A percentile compares a stretch with the other conserved stretches of the same genome.
phyloP scores from a whole-genome alignment of 2,888 invertebrate species.

The Catocala nupta region DNA sequence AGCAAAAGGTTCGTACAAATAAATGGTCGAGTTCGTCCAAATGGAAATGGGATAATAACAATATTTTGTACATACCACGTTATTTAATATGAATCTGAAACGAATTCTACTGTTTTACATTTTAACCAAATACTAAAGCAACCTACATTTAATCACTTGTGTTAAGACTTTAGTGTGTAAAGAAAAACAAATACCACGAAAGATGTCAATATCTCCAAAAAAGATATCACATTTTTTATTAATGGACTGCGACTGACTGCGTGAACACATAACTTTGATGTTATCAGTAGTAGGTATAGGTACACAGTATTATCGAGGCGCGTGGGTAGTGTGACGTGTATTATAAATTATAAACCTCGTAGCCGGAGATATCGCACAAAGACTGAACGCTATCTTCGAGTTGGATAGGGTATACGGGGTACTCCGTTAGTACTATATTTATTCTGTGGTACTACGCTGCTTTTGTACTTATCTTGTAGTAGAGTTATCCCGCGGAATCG shows the following conservation, averaged over 20 bases:
- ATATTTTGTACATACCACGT: too few relatives aligned
- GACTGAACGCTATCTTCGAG: slow-evolving; percentile 44
- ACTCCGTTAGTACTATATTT: too few relatives aligned
- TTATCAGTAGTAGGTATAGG: slow-evolving; percentile 35
- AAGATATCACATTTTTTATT: slow-evolving; percentile 1
- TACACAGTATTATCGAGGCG: slow-evolving; percentile 52
- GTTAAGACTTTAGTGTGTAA: too few relatives aligned
- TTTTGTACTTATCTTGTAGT: slow-evolving; percentile 34
- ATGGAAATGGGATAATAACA: too few relatives aligned
- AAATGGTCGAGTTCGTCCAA: too few relatives aligned
- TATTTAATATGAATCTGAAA: too few relatives aligned
- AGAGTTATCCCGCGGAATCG: too few relatives aligned
- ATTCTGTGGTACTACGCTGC: slow-evolving; percentile 32
- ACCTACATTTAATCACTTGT: too few relatives aligned
- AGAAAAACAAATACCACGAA: not conserved
- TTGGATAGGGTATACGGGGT: slow-evolving; percentile 33
- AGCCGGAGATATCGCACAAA: slow-evolving; percentile 53
- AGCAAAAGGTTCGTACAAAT: slow-evolving; percentile 3
- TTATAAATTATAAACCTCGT: slow-evolving; percentile 51
- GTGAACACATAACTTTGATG: slow-evolving; percentile 11
- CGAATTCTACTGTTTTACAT: too few relatives aligned
- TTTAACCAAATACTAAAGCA: too few relatives aligned
- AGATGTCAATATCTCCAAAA: not conserved
- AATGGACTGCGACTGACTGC: slow-evolving; percentile 7
- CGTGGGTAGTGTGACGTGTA: slow-evolving; percentile 56